Evolutionary conservation across 2,797 vertebrate genomes (phyloP).

Genomic region (Notoglanidium macrostoma): DNA sequence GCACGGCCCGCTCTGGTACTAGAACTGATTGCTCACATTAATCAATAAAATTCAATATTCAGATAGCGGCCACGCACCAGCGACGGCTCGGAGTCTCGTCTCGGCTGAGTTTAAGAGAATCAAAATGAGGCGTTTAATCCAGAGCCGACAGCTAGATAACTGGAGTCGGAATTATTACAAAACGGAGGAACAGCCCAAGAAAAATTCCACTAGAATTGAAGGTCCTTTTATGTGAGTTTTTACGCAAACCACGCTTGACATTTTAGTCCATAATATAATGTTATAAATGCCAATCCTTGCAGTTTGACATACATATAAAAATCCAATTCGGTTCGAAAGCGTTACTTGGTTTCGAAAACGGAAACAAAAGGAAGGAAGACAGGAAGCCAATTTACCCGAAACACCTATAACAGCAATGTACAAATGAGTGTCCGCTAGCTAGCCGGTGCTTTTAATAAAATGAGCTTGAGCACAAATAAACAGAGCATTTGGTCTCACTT

Average conservation of each 20-base stretch:
- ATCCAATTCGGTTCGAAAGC: not conserved
- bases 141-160: constrained; percentile 24
- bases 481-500: not conserved
- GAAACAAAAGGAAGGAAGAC: not conserved
- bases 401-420: not conserved
- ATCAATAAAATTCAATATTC: constrained; percentile 61
- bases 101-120: constrained; percentile 50
- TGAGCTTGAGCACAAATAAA: no score
- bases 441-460: no score
- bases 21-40: constrained; percentile 60
- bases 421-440: no score
- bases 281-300: not conserved
- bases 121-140: constrained; percentile 57
- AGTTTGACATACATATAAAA: no score
- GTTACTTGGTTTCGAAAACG: not conserved
- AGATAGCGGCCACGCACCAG: constrained; percentile 36
- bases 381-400: not conserved
- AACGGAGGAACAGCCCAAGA: not conserved
- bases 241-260: not conserved
- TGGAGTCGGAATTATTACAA: constrained; percentile 9
- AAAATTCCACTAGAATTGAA: not conserved
- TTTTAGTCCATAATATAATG: not conserved
- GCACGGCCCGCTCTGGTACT: constrained; percentile 49
- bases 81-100: constrained; percentile 37
- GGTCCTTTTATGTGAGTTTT: not conserved